A percentile compares a stretch with the other conserved stretches of the same genome.
phyloP scores from a whole-genome alignment of 2,113 vertebrate species.

The Xenopus borealis region DNA sequence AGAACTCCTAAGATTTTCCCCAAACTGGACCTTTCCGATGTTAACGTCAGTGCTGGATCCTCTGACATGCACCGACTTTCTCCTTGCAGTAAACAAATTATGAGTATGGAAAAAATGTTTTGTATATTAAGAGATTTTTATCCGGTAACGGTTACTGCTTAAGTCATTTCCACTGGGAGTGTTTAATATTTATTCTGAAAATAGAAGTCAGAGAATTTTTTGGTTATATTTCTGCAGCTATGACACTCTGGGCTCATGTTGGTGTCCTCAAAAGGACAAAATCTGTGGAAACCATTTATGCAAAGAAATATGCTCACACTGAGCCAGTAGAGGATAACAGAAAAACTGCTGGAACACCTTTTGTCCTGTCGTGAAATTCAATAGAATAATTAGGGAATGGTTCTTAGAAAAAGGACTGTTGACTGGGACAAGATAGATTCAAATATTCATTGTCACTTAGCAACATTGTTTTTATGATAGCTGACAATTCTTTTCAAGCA shows the following conservation, averaged over 20 bases:
- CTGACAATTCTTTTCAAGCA: too few relatives aligned
- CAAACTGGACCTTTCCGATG: not conserved
- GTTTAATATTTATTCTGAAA: too few relatives aligned
- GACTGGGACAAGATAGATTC: too few relatives aligned
- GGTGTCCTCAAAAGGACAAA: not conserved
- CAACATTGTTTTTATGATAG: too few relatives aligned
- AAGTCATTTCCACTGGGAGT: not conserved
- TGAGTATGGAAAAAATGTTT: too few relatives aligned
- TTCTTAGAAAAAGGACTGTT: too few relatives aligned
- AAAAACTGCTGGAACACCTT: not conserved
- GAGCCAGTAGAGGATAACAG: not conserved
- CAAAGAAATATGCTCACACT: not conserved
- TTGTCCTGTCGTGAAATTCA: not conserved
- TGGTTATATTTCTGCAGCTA: not conserved
- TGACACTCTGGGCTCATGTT: not conserved
- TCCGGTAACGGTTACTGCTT: not conserved
- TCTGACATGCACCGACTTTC: not conserved
- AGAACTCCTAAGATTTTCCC: too few relatives aligned
- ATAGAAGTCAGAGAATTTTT: not conserved
- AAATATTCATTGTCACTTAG: too few relatives aligned
- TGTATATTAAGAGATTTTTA: too few relatives aligned
- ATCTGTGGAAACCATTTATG: not conserved
- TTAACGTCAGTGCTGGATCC: conserved; percentile 1
- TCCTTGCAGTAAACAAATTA: not conserved
- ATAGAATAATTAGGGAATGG: not conserved